Evolutionary conservation across 2,888 invertebrate genomes (phyloP).

Genomic region (Cosmia pyralina): DNA sequence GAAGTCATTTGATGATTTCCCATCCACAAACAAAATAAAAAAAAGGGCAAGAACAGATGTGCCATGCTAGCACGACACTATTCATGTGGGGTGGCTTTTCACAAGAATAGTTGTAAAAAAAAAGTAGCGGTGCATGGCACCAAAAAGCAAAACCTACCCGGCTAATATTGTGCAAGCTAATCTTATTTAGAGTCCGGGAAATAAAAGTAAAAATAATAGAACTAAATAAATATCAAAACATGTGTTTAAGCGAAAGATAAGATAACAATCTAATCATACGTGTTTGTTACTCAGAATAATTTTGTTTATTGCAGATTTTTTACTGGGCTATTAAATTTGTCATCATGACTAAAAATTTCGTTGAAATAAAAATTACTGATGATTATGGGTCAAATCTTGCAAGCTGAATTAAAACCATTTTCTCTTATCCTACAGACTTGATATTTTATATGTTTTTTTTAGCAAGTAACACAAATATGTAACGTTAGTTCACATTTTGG

Average conservation of each 20-base stretch:
- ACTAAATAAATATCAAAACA: neutral
- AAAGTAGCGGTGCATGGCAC: neutral
- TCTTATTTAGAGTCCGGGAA: neutral
- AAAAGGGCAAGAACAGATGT: neutral
- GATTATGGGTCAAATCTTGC: too few relatives aligned
- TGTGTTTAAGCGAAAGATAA: constrained; percentile 5
- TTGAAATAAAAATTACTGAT: neutral
- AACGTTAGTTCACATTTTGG: too few relatives aligned
- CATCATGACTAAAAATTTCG: constrained; percentile 6
- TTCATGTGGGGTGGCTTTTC: neutral
- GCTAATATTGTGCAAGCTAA: too few relatives aligned
- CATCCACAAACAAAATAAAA: too few relatives aligned
- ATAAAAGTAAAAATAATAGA: neutral
- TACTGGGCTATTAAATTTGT: neutral
- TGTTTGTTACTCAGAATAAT: constrained; percentile 1
- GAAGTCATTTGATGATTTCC: too few relatives aligned
- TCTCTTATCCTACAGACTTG: too few relatives aligned
- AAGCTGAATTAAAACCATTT: too few relatives aligned
- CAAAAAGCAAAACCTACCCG: constrained; percentile 1
- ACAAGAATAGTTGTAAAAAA: neutral
- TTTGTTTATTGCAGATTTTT: neutral
- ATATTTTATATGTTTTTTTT: too few relatives aligned
- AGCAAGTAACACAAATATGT: too few relatives aligned
- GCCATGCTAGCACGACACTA: neutral
- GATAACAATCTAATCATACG: constrained; percentile 4